Evolutionary conservation across 1,140 invertebrate genomes (phyloP), one percentile per base, ranked within the genome.

Genomic region (Musca vetustissima): DNA sequence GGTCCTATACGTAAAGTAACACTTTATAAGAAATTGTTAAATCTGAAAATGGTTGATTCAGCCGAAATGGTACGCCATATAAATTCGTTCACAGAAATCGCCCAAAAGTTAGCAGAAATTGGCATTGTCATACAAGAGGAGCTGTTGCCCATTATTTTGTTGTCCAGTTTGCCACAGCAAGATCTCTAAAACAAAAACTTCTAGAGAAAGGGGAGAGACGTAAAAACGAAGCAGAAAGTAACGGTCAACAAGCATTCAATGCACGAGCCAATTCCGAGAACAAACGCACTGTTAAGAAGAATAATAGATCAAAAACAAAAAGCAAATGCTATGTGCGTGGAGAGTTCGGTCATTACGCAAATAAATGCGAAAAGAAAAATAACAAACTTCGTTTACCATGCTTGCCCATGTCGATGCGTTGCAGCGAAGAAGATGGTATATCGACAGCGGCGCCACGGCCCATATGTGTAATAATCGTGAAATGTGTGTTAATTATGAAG

Each of bases 61-160:
- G 9, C 48, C 19, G 17, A 28, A 36, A n/a, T 53, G 11, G n/a
- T 19, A 19, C n/a, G 28, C 9, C 66, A 55, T 19, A 21, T 67
- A 53, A 67, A 67, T 67, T 49, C 22, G 50, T 67, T 53, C 28
- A 24, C 50, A 1, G 49, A 67, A 32, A 19, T 36, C 1, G 66
- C 67, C 7, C 66, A 70, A 61, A 61, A 70, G 57, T 22, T 70
- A 8, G 4, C 32, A 2, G 61, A 71, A 59, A 69, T 65, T 32
- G 70, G 47, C 15, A 32, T 68, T 17, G 24, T 24, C 1, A 24
- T 71, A 15, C 66, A 67, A 64, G 67, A 69, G 19, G 70, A 71
- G 13, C 13, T 69, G 36, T 59, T 71, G n/a, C n/a, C 32, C 2
- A 59, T 66, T 36, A 69, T 61, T 1, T 64, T 64, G 36, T 21